Base-by-base conservation (phyloP, 2,113 vertebrate species). In the Telmatochromis sp. region DNA sequence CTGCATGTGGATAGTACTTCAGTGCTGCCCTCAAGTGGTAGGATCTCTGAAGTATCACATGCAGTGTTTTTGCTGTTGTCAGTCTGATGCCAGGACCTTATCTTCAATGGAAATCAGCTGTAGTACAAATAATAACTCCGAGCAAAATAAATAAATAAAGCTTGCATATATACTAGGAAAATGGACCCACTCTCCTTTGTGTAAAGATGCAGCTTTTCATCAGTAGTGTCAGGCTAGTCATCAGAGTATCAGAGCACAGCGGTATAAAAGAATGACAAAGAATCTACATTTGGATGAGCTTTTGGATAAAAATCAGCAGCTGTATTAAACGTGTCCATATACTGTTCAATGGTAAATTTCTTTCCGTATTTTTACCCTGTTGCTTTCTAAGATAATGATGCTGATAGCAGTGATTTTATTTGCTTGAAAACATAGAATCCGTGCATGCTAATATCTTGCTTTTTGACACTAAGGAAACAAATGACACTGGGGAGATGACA, bases 21-120 rank as follows among this genome's bases (percentile, higher is more conserved):
- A 65, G 54, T 45, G 65, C 80, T 92, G 89, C 85, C 84, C 45
- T 85, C 87, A 53, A 54, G 85, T 87, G 89, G 87, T 15, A 35
- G 26, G 31, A 80, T 58, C 2, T 14, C 15, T 65, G 10, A 1
- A 58, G 12, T 17, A 7, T 80, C 58, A 84, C 28, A 63, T 50
- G 47, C 13, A 50, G 45, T 13, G 17, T 78, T 50, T 12, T n/a
- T 51, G 15, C 15, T 51, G 7, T 51, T 51, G 45, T 28, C 7
- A 78, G 45, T 78, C 26, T 78, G 45, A 31, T 50, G 15, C 71
- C 71, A 75, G 23, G 71, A 75, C 42, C 6, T 47, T 47, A 26
- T 17, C 42, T 75, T 45, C 37, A 73, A 13, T 2, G 21, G 21
- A 47, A 42, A 68, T 68, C 4, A 68, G 7, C 63, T 23, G n/a